These are phyloP conservation scores for Macrosteles quadrilineatus DNA, from an alignment of 1,140 invertebrate genomes.

Conservation along the genomic window DNA sequence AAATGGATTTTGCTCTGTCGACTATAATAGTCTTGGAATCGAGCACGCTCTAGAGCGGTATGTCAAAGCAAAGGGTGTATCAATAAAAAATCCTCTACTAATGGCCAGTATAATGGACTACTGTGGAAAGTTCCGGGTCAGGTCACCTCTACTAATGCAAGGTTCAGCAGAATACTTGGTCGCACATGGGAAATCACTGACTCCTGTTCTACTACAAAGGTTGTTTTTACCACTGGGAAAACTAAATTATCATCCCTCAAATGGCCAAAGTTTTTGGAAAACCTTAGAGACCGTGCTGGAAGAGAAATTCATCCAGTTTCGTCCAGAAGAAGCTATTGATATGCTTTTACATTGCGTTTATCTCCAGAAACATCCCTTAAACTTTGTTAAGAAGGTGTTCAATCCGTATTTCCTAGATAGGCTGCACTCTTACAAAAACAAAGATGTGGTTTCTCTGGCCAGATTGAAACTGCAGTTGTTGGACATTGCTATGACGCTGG, in stretches of 20 bases:
- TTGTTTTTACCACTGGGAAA: constrained; percentile 64
- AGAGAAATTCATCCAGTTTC: constrained; percentile 61
- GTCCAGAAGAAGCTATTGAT: constrained; percentile 59
- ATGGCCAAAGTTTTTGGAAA: constrained; percentile 60
- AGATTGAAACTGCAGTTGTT: constrained; percentile 61
- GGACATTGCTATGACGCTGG: constrained; percentile 64
- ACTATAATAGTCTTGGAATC: constrained; percentile 57
- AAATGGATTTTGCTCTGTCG: constrained; percentile 55
- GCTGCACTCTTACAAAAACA: constrained; percentile 52
- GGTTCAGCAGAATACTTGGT: constrained; percentile 61
- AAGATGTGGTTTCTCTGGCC: constrained; percentile 41
- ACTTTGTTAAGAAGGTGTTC: constrained; percentile 63
- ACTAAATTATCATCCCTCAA: constrained; percentile 60
- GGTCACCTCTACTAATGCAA: constrained; percentile 60
- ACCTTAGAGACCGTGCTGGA: constrained; percentile 58
- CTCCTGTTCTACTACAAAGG: constrained; percentile 57
- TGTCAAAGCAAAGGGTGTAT: constrained; percentile 54
- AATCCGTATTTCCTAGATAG: constrained; percentile 63
- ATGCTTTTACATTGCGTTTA: constrained; percentile 67
- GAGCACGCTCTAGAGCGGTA: constrained; percentile 63
- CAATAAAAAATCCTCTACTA: constrained; percentile 54
- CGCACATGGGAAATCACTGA: constrained; percentile 53
- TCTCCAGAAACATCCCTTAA: constrained; percentile 63
- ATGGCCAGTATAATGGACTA: constrained; percentile 64
- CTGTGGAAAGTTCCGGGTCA: constrained; percentile 59